A percentile compares a stretch with the other conserved stretches of the same genome.
Conservation (phyloP, 2,888 invertebrate species). For the Balanococcus diminutus region DNA sequence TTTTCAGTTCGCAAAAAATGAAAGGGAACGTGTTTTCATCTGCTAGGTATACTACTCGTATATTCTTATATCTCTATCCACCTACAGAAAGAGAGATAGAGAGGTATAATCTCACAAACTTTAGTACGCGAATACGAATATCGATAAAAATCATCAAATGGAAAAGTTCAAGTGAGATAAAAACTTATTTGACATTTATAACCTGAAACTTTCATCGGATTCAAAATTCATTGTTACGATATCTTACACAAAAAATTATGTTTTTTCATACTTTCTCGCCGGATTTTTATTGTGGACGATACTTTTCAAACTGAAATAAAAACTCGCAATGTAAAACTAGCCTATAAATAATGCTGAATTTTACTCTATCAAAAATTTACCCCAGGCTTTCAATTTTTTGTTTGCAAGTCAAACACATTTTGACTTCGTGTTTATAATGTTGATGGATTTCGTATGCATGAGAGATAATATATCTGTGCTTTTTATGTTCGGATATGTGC, state of each 20-base stretch:
- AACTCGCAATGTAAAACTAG: neutral
- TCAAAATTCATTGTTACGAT: slow-evolving; percentile 14
- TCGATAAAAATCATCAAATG: slow-evolving; percentile 18
- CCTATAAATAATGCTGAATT: neutral
- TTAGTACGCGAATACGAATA: neutral
- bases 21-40: neutral
- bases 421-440: neutral
- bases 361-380: neutral
- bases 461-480: neutral
- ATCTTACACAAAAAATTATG: neutral
- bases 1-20: neutral
- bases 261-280: neutral
- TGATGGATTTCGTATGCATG: neutral
- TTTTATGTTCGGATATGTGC: neutral
- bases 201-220: slow-evolving; percentile 3
- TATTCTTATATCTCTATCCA: no score
- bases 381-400: neutral
- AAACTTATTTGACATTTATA: slow-evolving; percentile 19
- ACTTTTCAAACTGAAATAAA: neutral
- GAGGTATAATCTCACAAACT: neutral
- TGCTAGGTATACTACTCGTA: no score
- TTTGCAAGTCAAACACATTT: neutral
- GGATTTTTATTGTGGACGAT: neutral
- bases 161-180: slow-evolving; percentile 6
- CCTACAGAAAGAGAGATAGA: neutral